Evolutionary conservation across 2,797 vertebrate genomes (phyloP), one percentile per base, ranked within the genome.

Genomic region (Choloepus didactylus): DNA sequence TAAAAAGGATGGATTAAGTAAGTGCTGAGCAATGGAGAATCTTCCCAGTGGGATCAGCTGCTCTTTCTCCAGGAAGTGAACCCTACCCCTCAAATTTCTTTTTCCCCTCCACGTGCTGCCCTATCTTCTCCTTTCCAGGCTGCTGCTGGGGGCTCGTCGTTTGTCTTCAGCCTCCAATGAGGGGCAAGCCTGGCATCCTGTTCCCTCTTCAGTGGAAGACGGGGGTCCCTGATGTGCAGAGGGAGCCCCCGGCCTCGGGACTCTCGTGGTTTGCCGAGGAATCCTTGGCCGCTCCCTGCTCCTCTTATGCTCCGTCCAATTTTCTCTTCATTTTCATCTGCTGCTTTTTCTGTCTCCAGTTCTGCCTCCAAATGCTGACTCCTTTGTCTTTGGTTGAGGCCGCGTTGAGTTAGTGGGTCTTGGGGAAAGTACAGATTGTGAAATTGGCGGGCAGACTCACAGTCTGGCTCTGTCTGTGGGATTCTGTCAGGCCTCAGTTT

Each of bases 381-480:
- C 49, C 18, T 54, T 4, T 7, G 35, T 8, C 12, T n/a, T 19
- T 4, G 23, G 5, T 73, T 3, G 10, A 64, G 41, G 75, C 19
- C 0, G 9, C 0, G 0, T 49, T 0, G 16, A 10, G 31, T 60
- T 38, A 6, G 85, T 6, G 35, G 35, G 19, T 5, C 0, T n/a
- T 64, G 29, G 67, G 9, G 72, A n/a, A 72, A 81, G 27, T 62
- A 1, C 11, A 21, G 18, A 19, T 21, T 31, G 29, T 23, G 56
- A 60, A 59, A 41, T 29, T 23, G 69, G n/a, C 70, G 35, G 70
- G 23, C 51, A 27, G 73, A 4, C 21, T 27, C 49, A 5, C 3
- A 0, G 9, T 46, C 56, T 67, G 1, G 9, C 38, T 80, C 44
- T 4, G 0, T 9, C 46, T 8, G 5, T 56, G 41, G 89, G 25